Evolutionary conservation across 2,113 vertebrate genomes (phyloP), one percentile per base, ranked within the genome.

Genomic region (Calidris pugnax): DNA sequence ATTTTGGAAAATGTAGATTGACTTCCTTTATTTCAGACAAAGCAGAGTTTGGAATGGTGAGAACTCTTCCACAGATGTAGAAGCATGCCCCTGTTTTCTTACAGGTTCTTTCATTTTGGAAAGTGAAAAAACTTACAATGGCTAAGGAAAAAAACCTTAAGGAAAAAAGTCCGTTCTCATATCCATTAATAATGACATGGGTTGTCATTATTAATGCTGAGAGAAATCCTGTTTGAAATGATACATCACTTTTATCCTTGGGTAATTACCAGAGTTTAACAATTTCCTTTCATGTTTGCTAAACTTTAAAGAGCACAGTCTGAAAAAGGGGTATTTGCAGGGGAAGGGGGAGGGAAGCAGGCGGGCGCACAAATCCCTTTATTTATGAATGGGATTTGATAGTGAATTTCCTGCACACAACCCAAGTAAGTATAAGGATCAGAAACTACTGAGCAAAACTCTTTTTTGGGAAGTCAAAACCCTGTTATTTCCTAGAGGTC

Each of bases 341-440:
- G 5, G 7, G 35, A 57, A 9, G 3, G 4, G 11, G 26, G 5
- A 79, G 43, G 59, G 43, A 85, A 66, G 30, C 24, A 81, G 56
- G 21, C 11, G 0, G 32, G 35, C n/a, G 41, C 66, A 48, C 33
- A 87, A 37, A 94, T 85, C 37, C 66, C 39, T 76, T 87, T 94
- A 75, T 94, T 94, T 90, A 85, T 95, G 81, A 71, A 82, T 71
- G 51, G 63, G 69, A 93, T 96, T 97, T 96, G 68, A 57, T 72
- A 51, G 7, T 53, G 63, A 35, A 87, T 50, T 89, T 96, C 84
- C 92, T 94, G 63, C 63, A 59, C 17, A 68, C 56, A 85, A 63
- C 10, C 21, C 69, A 67, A 94, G 55, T 21, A 57, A 85, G 41
- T 27, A 28, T 60, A 93, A 80, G 76, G 50, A 85, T 83, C 48